Conservation (phyloP, 2,888 invertebrate genomes). For the Nephrotoma appendiculata region DNA sequence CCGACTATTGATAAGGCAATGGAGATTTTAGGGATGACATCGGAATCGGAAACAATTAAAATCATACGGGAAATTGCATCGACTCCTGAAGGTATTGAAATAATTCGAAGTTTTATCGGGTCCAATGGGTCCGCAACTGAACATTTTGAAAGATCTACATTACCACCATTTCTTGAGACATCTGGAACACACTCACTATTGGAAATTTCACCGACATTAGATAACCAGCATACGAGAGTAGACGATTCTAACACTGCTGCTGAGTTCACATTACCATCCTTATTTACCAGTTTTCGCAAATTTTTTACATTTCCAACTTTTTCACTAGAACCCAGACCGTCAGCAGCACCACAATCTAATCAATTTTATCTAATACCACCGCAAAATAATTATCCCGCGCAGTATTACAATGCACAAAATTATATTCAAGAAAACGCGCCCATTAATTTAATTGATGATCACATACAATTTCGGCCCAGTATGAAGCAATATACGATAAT, state of each 20-base stretch:
- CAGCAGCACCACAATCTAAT: neutral
- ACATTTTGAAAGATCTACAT: neutral
- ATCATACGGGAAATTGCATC: slow-evolving; percentile 8
- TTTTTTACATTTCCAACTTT: neutral
- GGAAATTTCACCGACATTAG: neutral
- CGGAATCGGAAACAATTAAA: slow-evolving; percentile 9
- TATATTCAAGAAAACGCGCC: neutral
- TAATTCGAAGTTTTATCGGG: slow-evolving; percentile 5
- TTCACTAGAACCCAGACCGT: neutral
- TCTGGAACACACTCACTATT: neutral
- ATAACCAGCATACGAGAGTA: neutral
- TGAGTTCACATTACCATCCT: neutral
- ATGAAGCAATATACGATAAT: neutral
- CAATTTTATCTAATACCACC: neutral
- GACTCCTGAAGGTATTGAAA: slow-evolving; percentile 7
- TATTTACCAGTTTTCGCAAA: neutral
- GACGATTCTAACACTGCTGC: neutral
- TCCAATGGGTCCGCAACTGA: neutral
- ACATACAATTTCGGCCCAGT: neutral
- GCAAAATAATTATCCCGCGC: neutral
- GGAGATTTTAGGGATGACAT: slow-evolving; percentile 8
- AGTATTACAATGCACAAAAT: no score
- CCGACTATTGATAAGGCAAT: neutral
- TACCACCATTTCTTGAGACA: neutral
- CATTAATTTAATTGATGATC: neutral